Evolutionary conservation across 2,888 invertebrate species (phyloP), one percentile per base, ranked within the genome.

Genomic region (Luperina nickerlii): DNA sequence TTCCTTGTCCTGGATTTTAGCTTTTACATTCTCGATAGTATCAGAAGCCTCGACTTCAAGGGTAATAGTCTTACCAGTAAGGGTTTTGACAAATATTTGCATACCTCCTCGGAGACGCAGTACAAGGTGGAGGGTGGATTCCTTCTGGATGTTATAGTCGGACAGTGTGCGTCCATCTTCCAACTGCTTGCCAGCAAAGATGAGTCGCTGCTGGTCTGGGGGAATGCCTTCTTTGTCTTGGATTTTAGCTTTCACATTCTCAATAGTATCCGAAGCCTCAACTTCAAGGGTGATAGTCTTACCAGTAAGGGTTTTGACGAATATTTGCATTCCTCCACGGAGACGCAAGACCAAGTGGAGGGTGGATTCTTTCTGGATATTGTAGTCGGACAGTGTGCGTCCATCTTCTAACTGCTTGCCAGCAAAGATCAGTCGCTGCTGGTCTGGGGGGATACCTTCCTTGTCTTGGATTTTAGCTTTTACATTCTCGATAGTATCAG

Each of bases 301-400:
- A 0, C 93, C 93, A 0, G 93, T 93, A 0, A 93, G 70, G 0
- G 93, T 93, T 48, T 94, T 93, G 0, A 93, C 93, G 24, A 93
- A 94, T 1, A 94, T 94, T 54, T 94, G 94, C 94, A 94, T 94
- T 20, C 95, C 95, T 71, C 95, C 95, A 7, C 95, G 90, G 0
- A 95, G 93, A 90, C 95, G 94, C 1, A 95, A 45, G 0, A 95
- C 95, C 5, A 95, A 62, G 15, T 95, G 95, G 0, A 95, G 92
- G 0, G 95, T 95, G 0, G 95, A 95, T 45, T 95, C 95, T 4
- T 95, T 95, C 3, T 95, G 93, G 1, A 93, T 92, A 20, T 93
- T 93, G 68, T 93, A 93, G 63, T 93, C 93, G 0, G 93, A 92
- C 0, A 93, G 87, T 0, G 92, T 93, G 27, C 92, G 92, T 0